Evolutionary conservation across 2,113 vertebrate genomes (phyloP).

Genomic region (Mirza zaza): DNA sequence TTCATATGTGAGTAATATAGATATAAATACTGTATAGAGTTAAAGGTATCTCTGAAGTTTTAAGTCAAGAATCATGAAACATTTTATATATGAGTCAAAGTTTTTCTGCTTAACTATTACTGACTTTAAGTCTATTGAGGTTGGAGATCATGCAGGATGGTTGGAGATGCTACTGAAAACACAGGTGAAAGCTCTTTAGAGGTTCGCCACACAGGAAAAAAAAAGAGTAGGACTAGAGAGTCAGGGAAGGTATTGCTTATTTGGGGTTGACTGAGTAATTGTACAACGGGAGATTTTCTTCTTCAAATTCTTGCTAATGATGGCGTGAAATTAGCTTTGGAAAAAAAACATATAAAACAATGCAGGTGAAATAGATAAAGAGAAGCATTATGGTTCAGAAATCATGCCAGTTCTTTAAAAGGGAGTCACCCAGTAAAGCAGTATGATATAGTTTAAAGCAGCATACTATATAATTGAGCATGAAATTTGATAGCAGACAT

Average conservation of each 20-base stretch:
- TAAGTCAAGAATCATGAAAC: background rate
- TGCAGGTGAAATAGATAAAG: background rate
- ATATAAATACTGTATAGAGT: background rate
- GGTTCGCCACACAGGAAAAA: background rate
- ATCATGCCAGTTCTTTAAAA: background rate
- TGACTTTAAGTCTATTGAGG: background rate
- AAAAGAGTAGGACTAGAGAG: background rate
- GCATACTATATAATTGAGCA: rapidly evolving
- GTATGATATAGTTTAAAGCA: background rate
- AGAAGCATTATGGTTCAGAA: rapidly evolving
- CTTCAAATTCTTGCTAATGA: background rate
- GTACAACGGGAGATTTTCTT: background rate
- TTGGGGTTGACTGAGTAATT: background rate
- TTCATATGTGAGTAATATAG: background rate
- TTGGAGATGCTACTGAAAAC: background rate
- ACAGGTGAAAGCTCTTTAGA: background rate
- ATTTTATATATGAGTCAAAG: background rate
- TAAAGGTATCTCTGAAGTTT: background rate
- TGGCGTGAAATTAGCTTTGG: background rate
- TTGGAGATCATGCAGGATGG: background rate
- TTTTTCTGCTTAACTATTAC: background rate
- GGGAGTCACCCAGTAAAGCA: background rate
- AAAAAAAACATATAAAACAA: background rate
- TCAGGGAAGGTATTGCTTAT: background rate
- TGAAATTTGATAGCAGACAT: background rate